These are phyloP conservation scores for Euphonia xanthogaster DNA, from an alignment of 2,797 vertebrate genomes.

Conservation along the genomic window DNA sequence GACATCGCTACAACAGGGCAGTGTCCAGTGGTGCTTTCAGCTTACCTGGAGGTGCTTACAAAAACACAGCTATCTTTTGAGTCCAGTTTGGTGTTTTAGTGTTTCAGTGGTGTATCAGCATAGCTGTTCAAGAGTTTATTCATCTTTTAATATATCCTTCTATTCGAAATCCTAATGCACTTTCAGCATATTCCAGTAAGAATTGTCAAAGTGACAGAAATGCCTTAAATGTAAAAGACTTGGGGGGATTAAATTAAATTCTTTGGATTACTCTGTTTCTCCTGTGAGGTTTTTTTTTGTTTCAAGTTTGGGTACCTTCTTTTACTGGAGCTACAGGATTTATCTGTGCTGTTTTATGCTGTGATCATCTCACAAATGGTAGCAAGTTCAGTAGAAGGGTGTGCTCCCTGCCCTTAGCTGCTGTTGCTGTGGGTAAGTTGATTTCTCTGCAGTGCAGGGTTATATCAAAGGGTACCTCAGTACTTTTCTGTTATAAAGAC, in stretches of 20 bases:
- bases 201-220: neutral
- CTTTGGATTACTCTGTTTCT: neutral
- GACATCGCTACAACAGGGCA: neutral
- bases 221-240: neutral
- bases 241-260: neutral
- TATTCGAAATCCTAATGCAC: neutral
- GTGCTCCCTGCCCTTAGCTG: neutral
- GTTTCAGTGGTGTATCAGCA: neutral
- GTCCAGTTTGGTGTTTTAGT: neutral
- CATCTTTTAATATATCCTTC: neutral
- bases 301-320: neutral
- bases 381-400: neutral
- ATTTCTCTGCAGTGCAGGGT: neutral
- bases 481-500: neutral
- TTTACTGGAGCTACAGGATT: neutral
- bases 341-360: neutral
- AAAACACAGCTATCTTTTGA: neutral
- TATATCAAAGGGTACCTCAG: neutral
- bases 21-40: neutral
- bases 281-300: neutral
- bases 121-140: neutral
- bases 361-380: neutral
- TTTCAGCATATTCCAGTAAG: neutral
- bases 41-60: neutral
- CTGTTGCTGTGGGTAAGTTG: neutral